Base-by-base conservation (phyloP, 2,888 invertebrate genomes). In the Ophion ellenae region DNA sequence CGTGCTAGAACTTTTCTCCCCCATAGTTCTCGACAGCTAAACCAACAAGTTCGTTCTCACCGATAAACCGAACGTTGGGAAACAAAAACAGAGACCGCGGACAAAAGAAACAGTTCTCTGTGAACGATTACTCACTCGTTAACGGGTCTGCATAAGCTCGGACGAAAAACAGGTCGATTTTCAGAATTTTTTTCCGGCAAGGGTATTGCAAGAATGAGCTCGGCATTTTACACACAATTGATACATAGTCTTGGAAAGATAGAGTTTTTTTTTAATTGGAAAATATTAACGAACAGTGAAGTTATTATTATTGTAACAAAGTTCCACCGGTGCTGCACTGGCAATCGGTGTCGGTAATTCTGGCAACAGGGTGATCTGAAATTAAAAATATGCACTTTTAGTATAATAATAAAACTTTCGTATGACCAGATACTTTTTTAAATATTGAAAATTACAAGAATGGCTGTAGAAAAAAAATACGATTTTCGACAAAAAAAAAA, bases 51-150 rank as follows among this genome's bases (percentile, higher is more conserved):
- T 63, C 24, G 59, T 36, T 32, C 9, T 57, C 47, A 57, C 63
- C 47, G 53, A 67, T 57, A 70, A 63, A 67, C 28, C 2, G 32
- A 45, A 69, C n/a, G 45, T 59, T 63, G n/a, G 61, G 66, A 70
- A 77, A 45, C 36, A 24, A 61, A 66, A 11, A 47, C 17, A 36
- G 47, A 47, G 75, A 47, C 32, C 53, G 53, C 17, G 53, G 53
- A 24, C 10, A 20, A 9, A 32, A 32, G 57, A 75, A 64, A 53
- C 40, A 40, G 40, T 9, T 75, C 80, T 73, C n/a, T 57, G 61
- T 7, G 64, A 59, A 80, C 80, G 45, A 80, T 76, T 84, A 80
- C 76, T 80, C 80, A 73, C 28, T 74, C 45, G 45, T 74, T 63
- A 28, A 45, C 53, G 53, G 53, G 53, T 14, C 53, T 53, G 4